phyloP scores from a whole-genome alignment of 2,113 vertebrate genomes.

The Dasyornis broadbenti region DNA sequence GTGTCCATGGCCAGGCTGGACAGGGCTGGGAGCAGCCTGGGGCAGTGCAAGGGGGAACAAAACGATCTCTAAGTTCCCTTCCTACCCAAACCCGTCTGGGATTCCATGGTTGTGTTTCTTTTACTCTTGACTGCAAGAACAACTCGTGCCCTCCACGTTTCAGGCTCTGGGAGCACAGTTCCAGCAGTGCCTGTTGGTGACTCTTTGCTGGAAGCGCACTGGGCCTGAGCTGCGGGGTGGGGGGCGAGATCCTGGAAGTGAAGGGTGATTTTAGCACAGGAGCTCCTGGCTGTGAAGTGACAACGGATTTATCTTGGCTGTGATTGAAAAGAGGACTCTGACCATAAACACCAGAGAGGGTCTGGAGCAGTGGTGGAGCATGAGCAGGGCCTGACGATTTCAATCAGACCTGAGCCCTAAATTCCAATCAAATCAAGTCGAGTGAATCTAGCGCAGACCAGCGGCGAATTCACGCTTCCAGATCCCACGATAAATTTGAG shows the following conservation, averaged over 20 bases:
- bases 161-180: background rate
- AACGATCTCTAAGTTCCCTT: background rate
- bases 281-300: background rate
- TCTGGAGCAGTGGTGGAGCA: background rate
- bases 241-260: background rate
- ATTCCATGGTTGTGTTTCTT: background rate
- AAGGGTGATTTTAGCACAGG: background rate
- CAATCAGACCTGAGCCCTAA: background rate
- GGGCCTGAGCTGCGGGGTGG: background rate
- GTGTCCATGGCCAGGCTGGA: background rate
- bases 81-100: background rate
- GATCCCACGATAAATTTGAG: background rate
- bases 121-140: background rate
- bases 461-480: background rate
- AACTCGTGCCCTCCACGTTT: background rate
- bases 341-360: background rate
- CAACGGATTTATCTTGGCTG: background rate
- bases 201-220: background rate
- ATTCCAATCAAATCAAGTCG: fast-evolving
- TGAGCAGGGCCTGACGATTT: background rate
- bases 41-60: background rate
- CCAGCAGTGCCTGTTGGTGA: background rate
- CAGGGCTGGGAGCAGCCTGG: background rate
- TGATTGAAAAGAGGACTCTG: background rate
- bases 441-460: background rate